Conservation (phyloP, 2,888 invertebrate species). For the Hirtodrosophila confusa region DNA sequence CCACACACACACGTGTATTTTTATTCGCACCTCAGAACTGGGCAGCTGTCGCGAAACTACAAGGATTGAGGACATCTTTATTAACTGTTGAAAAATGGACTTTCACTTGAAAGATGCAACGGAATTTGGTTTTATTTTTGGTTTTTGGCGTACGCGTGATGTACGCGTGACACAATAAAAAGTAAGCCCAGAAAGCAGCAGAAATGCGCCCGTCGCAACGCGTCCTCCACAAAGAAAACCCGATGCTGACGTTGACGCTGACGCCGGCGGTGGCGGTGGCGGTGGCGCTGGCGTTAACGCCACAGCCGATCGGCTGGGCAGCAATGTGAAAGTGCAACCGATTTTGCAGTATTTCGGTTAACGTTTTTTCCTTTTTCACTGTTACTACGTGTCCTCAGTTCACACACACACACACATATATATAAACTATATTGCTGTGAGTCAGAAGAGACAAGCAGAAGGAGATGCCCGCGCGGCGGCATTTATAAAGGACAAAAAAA, state of each 20-base stretch:
- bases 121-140: constrained; percentile 22
- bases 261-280: constrained; percentile 8
- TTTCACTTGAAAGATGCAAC: constrained; percentile 44
- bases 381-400: constrained; percentile 36
- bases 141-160: constrained; percentile 30
- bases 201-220: constrained; percentile 25
- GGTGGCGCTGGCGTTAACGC: constrained; percentile 24
- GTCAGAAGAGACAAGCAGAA: constrained; percentile 19
- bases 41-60: constrained; percentile 28
- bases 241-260: constrained; percentile 21
- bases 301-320: constrained; percentile 45
- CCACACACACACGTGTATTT: constrained; percentile 7
- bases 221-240: constrained; percentile 47
- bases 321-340: constrained; percentile 60
- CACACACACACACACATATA: constrained; percentile 7
- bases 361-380: constrained; percentile 33
- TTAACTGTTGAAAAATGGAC: constrained; percentile 34
- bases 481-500: constrained; percentile 38
- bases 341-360: constrained; percentile 40
- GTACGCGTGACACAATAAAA: constrained; percentile 72
- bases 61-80: constrained; percentile 40
- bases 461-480: constrained; percentile 36
- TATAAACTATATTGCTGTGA: constrained; percentile 3
- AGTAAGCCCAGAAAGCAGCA: constrained; percentile 23
- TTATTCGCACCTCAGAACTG: constrained; percentile 35